phyloP scores from a whole-genome alignment of 1,140 invertebrate species.

The Metaphire vulgaris region DNA sequence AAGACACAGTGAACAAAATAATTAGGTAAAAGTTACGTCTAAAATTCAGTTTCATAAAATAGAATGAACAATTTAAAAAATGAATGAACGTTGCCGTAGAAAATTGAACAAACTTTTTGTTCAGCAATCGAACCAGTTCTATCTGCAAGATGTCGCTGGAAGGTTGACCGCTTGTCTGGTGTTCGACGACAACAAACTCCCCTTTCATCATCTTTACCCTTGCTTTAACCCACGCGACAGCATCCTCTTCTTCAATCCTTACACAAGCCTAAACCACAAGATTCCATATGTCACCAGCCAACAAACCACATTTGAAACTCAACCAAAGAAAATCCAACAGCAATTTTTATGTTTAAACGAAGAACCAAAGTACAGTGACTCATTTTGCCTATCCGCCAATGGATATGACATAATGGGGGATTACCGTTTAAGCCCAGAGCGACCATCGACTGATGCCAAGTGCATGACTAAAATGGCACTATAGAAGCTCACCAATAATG shows the following conservation, averaged over 20 bases:
- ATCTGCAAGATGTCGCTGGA: conserved; percentile 84
- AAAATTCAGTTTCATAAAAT: no score
- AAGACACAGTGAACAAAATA: no score
- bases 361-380: neutral
- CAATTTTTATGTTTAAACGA: no score
- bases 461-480: no score
- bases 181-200: conserved; percentile 86
- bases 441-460: neutral
- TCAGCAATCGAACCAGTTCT: conserved; percentile 59
- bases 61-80: no score
- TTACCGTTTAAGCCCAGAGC: no score
- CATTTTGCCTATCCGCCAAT: neutral
- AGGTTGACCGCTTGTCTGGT: conserved; percentile 76
- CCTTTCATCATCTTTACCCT: conserved; percentile 62
- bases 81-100: neutral
- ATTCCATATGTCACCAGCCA: neutral
- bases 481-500: no score
- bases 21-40: no score
- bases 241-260: conserved; percentile 75
- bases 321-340: neutral
- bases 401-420: no score
- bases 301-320: neutral
- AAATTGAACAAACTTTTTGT: conserved; percentile 44
- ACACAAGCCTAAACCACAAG: conserved; percentile 62
- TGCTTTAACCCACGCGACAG: conserved; percentile 88